Conservation (phyloP, 2,888 invertebrate species). For the Arctia plantaginis region DNA sequence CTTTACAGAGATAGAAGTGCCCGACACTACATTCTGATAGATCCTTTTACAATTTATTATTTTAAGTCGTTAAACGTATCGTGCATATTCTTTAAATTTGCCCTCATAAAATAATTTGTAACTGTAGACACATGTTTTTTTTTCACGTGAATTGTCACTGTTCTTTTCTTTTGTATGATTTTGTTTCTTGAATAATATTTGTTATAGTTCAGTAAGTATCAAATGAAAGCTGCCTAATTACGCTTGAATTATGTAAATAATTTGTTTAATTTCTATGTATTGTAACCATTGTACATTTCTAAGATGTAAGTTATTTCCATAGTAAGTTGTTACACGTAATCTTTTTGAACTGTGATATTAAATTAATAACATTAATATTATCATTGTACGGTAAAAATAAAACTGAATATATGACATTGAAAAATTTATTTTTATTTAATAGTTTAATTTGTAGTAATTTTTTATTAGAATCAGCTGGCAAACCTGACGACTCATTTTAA, state of each 20-base stretch:
- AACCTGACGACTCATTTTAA: background rate
- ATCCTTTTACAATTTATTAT: background rate
- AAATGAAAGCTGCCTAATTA: conserved; percentile 32
- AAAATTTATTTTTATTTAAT: conserved; percentile 40
- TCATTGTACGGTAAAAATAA: conserved; percentile 72
- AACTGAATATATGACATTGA: conserved; percentile 74
- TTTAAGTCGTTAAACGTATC: background rate
- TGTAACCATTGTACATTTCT: conserved; percentile 54
- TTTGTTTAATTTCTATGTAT: conserved; percentile 39
- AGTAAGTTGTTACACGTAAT: conserved; percentile 61
- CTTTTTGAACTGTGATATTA: conserved; percentile 83
- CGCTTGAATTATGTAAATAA: conserved; percentile 44
- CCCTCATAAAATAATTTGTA: too few species aligned
- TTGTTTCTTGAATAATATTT: background rate
- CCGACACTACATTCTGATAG: background rate
- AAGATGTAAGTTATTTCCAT: conserved; percentile 44
- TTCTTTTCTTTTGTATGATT: background rate
- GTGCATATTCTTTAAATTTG: too few species aligned
- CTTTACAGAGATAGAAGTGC: background rate
- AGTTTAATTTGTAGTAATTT: background rate
- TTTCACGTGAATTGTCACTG: too few species aligned
- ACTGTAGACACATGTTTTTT: too few species aligned
- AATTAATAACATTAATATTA: conserved; percentile 76
- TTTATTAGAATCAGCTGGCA: background rate
- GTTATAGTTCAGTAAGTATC: background rate